Evolutionary conservation across 2,113 vertebrate genomes (phyloP).

Genomic region (Pimephales promelas): DNA sequence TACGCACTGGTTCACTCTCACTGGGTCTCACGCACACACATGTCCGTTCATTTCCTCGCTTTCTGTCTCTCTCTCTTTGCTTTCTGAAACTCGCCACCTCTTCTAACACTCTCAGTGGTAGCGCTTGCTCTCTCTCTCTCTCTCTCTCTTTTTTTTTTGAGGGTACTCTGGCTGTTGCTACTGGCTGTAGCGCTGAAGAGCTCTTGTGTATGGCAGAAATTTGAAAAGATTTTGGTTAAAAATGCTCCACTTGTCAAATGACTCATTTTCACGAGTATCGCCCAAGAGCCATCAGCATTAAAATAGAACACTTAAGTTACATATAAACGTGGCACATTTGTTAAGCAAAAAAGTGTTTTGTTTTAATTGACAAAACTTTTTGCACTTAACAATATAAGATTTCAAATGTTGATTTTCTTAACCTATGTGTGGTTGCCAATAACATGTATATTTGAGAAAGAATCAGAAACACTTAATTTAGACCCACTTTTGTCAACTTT

Average conservation of each 20-base stretch:
- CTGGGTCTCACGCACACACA: slow-evolving; percentile 59
- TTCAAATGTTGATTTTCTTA: not conserved
- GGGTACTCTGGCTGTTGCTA: slow-evolving; percentile 92
- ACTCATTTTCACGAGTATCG: slow-evolving; percentile 43
- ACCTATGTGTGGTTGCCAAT: too few species aligned
- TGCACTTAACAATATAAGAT: not conserved
- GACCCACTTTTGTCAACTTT: slow-evolving; percentile 34
- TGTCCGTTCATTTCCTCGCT: slow-evolving; percentile 66
- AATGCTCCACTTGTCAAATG: slow-evolving; percentile 38
- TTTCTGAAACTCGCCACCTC: slow-evolving; percentile 73
- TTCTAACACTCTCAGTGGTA: slow-evolving; percentile 57
- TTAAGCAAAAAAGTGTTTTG: not conserved
- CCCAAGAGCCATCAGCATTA: not conserved
- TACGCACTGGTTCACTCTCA: slow-evolving; percentile 59
- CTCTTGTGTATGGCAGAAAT: slow-evolving; percentile 94
- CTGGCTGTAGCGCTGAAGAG: slow-evolving; percentile 93
- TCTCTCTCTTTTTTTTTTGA: slow-evolving; percentile 79
- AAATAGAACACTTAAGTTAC: slow-evolving; percentile 9
- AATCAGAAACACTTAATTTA: slow-evolving; percentile 25
- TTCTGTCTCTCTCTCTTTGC: slow-evolving; percentile 72
- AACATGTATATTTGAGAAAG: not conserved
- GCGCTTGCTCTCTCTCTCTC: slow-evolving; percentile 55
- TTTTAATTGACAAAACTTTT: slow-evolving; percentile 2
- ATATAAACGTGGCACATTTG: not conserved
- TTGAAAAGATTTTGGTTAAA: slow-evolving; percentile 85